A percentile compares a stretch with the other conserved stretches of the same genome.
Evolutionary conservation across 2,888 invertebrate genomes (phyloP).

Genomic region (Cylindroiulus punctatus): DNA sequence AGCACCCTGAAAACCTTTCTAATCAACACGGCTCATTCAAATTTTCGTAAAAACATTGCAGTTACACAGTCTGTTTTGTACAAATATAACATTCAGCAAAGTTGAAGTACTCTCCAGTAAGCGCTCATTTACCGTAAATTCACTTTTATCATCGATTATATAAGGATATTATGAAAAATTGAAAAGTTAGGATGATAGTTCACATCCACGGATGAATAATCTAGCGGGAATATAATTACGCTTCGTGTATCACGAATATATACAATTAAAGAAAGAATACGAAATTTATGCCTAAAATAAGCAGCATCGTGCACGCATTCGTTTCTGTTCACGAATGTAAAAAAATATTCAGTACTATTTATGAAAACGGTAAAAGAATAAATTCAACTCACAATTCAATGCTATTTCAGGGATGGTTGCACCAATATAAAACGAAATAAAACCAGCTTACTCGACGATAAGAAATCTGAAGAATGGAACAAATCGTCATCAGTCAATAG

Average conservation of each 20-base stretch:
- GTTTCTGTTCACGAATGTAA: background rate
- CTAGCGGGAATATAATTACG: background rate
- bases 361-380: slow-evolving; percentile 22
- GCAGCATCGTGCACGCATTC: background rate
- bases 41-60: too few relatives aligned
- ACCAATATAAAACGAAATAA: background rate
- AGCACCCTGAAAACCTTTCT: background rate
- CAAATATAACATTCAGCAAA: background rate
- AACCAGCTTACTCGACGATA: background rate
- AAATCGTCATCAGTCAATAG: background rate
- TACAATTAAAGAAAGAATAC: background rate
- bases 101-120: background rate
- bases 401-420: background rate
- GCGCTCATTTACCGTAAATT: background rate
- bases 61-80: background rate
- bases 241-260: background rate
- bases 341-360: background rate
- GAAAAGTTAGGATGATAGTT: background rate
- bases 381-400: background rate
- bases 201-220: background rate
- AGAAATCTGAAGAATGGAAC: background rate
- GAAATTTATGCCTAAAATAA: background rate
- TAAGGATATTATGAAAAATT: background rate
- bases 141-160: background rate
- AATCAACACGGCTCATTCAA: background rate